phyloP scores from a whole-genome alignment of 2,113 vertebrate species.

The Daboia siamensis region DNA sequence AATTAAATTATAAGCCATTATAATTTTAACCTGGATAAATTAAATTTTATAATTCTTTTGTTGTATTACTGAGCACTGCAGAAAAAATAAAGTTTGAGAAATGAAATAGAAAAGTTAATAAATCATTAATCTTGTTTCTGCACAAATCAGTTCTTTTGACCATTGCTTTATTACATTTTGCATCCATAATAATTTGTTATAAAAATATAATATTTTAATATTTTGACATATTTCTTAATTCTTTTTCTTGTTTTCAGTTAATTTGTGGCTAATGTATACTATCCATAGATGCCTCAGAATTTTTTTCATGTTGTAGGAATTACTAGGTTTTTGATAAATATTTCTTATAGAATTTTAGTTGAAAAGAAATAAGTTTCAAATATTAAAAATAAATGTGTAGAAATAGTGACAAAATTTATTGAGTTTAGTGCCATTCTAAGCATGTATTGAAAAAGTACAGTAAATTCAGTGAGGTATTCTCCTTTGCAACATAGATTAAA shows the following conservation, averaged over 20 bases:
- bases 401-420: neutral
- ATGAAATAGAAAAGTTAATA: neutral
- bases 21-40: neutral
- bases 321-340: neutral
- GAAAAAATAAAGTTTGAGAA: neutral
- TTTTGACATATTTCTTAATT: neutral
- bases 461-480: neutral
- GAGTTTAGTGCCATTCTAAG: neutral
- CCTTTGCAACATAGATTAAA: neutral
- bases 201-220: neutral
- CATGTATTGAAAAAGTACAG: neutral
- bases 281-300: neutral
- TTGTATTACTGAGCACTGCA: neutral
- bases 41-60: neutral
- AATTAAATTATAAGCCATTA: neutral
- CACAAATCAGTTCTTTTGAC: neutral
- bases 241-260: neutral
- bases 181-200: neutral
- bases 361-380: neutral
- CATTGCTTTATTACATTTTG: neutral
- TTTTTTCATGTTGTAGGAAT: neutral
- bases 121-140: neutral
- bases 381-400: neutral
- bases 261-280: neutral
- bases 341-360: neutral